A percentile compares a stretch with the other conserved stretches of the same genome.
phyloP scores from a whole-genome alignment of 2,113 vertebrate species.

The Sorex fumeus region DNA sequence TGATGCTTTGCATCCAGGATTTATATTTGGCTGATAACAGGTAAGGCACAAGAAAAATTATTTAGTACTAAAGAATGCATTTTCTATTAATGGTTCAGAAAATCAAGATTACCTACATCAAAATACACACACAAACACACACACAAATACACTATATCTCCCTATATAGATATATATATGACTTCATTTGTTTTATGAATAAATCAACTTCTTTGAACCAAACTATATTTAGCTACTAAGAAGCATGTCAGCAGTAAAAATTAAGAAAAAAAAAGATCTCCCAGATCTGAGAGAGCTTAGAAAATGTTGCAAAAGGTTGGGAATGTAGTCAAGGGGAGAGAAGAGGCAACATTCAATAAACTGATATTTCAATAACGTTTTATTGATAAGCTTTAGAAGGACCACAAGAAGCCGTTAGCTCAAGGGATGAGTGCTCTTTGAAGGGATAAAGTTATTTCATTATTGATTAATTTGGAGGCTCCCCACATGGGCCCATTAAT shows the following conservation, averaged over 20 bases:
- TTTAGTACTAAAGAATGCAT: no score
- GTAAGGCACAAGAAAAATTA: no score
- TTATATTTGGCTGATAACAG: no score
- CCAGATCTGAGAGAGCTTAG: background rate
- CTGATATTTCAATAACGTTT: background rate
- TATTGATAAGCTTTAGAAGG: background rate
- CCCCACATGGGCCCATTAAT: no score
- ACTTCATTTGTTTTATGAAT: background rate
- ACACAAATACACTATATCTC: no score
- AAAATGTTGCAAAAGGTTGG: background rate
- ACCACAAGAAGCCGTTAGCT: background rate
- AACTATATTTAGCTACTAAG: background rate
- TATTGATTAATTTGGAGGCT: no score
- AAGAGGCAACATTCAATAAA: background rate
- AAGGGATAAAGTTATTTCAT: no score
- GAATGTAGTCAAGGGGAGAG: accelerated
- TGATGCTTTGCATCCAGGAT: no score
- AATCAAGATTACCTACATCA: background rate
- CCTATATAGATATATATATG: no score
- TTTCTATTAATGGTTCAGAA: no score
- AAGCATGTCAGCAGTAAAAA: background rate
- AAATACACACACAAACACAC: no score
- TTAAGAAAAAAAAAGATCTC: background rate
- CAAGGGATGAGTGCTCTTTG: no score
- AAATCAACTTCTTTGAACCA: background rate